Evolutionary conservation across 2,113 vertebrate genomes (phyloP).

Genomic region (Halichoeres trimaculatus): DNA sequence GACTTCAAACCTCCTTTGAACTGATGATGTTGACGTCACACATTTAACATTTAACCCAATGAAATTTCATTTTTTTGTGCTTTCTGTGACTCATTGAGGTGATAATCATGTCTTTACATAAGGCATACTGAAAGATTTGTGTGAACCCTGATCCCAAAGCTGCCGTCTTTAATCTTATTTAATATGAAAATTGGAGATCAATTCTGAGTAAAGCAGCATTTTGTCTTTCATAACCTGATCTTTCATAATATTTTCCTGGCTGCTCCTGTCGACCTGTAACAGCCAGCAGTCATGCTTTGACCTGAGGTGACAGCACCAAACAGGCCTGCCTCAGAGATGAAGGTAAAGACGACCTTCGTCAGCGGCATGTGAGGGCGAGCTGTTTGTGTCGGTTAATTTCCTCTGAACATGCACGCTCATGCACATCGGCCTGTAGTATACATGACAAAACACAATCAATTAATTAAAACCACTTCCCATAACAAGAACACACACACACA

Average conservation of each 20-base stretch:
- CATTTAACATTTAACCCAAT: not conserved
- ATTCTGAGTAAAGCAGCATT: not conserved
- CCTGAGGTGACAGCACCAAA: not conserved
- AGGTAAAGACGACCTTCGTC: not conserved
- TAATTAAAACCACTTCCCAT: not conserved
- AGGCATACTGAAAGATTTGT: not conserved
- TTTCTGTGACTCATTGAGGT: not conserved
- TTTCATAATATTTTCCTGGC: not conserved
- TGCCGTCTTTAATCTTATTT: no score
- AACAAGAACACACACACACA: not conserved
- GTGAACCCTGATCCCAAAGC: no score
- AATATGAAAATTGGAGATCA: no score
- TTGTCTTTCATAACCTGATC: not conserved
- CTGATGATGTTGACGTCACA: not conserved
- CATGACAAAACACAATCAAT: not conserved
- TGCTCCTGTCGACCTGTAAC: not conserved
- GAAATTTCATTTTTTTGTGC: not conserved
- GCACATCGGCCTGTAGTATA: not conserved
- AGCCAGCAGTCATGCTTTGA: not conserved
- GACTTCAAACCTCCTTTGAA: not conserved
- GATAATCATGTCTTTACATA: not conserved
- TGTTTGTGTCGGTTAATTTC: conserved; percentile 5
- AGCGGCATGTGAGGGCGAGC: not conserved
- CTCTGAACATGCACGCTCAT: not conserved
- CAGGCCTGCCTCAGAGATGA: not conserved